Evolutionary conservation across 2,888 invertebrate genomes (phyloP).

Genomic region (Agrenia bidenticulata): DNA sequence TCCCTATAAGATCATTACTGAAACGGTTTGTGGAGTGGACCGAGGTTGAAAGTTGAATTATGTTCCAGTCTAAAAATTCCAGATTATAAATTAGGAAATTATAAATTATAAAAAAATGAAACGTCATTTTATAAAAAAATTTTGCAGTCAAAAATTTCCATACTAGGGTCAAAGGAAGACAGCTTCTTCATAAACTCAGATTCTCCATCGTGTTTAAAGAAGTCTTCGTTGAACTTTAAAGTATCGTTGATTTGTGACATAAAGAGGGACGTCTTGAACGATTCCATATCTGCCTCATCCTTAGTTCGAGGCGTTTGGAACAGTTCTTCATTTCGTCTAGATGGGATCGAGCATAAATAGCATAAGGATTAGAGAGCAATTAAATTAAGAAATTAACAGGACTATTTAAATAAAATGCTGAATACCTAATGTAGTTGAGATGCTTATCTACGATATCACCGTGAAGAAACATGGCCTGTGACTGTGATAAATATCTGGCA

Average conservation of each 20-base stretch:
- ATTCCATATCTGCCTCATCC: neutral
- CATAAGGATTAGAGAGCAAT: too few species aligned
- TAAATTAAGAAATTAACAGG: too few species aligned
- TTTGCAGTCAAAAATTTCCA: too few species aligned
- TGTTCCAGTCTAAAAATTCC: slow-evolving; percentile 42
- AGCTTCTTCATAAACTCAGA: slow-evolving; percentile 21
- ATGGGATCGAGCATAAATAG: too few species aligned
- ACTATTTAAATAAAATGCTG: neutral
- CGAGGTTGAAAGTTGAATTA: slow-evolving; percentile 42
- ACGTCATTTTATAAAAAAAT: too few species aligned
- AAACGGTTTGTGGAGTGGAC: slow-evolving; percentile 39
- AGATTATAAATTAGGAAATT: neutral
- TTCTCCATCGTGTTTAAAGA: neutral
- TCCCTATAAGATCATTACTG: slow-evolving; percentile 26
- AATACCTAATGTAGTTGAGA: slow-evolving; percentile 30
- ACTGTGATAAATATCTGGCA: slow-evolving; percentile 14
- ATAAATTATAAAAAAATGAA: neutral
- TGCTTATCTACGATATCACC: slow-evolving; percentile 36
- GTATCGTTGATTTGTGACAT: slow-evolving; percentile 30
- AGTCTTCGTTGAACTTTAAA: slow-evolving; percentile 20
- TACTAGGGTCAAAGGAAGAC: slow-evolving; percentile 31
- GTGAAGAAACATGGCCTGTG: slow-evolving; percentile 28
- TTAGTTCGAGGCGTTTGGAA: neutral
- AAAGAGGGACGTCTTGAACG: slow-evolving; percentile 25
- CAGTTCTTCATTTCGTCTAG: slow-evolving; percentile 28